Evolutionary conservation across 2,113 vertebrate genomes (phyloP), one percentile per base, ranked within the genome.

Genomic region (Opisthocomus hoazin): DNA sequence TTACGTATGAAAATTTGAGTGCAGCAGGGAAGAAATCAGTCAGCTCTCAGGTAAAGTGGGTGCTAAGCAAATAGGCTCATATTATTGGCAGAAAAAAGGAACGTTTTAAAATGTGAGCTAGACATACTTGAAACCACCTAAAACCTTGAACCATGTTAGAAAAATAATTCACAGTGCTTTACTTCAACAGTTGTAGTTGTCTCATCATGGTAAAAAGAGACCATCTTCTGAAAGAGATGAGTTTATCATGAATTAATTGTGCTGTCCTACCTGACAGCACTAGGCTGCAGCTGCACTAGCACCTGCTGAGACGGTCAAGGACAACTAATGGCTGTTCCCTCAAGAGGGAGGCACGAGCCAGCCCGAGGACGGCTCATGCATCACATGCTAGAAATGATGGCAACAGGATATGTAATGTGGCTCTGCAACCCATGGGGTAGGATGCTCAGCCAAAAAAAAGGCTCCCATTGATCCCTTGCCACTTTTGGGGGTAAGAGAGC

Each of bases 291-390:
- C 39, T 37, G 26, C 10, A 24, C 50, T 58, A 51, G 20, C 34
- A 36, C 60, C 71, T 81, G 21, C 43, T 37, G 71, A 48, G 51
- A 24, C 27, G 83, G 64, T 10, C 58, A 61, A 37, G 24, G 36
- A 14, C 23, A 12, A 5, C 9, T 39, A 10, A 58, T 18, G 14
- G 39, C 18, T 65, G 18, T 24, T 70, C 45, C 22, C 32, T 71
- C 8, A 7, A 1, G 2, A 80, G 14, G 27, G 15, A 61, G 45
- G 15, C 29, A 23, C 0, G 1, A 57, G 9, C 12, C 65, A 64
- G 9, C 7, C 32, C 36, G 23, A 68, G 23, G n/a, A 27, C 11
- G 26, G n/a, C n/a, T n/a, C n/a, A n/a, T n/a, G n/a, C n/a, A n/a
- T n/a, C n/a, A 45, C 16, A 17, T 16, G 45, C 18, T 45, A 37